phyloP scores from a whole-genome alignment of 2,888 invertebrate genomes.

The Piscicola geometra region DNA sequence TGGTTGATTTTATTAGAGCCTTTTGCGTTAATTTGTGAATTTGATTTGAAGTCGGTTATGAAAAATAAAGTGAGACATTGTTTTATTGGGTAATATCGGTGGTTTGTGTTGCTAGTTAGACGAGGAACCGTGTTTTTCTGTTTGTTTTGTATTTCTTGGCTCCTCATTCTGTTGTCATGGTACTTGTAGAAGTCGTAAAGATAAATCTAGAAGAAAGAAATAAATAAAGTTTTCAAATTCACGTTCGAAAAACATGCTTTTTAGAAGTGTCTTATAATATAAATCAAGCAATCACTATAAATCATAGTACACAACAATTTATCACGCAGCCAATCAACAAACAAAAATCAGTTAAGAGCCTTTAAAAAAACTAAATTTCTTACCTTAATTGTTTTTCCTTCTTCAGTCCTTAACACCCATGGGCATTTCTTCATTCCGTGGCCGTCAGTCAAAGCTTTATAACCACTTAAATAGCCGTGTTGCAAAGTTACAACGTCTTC shows the following conservation, averaged over 20 bases:
- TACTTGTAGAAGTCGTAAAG: conserved; percentile 7
- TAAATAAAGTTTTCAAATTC: too few relatives aligned
- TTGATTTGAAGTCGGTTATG: not conserved
- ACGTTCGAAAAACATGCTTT: too few relatives aligned
- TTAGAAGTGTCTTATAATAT: too few relatives aligned
- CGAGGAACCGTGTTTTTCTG: not conserved
- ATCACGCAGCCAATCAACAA: too few relatives aligned
- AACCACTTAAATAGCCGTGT: conserved; percentile 20
- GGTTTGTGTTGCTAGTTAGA: not conserved
- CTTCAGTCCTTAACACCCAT: conserved; percentile 8
- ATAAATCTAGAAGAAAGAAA: not conserved
- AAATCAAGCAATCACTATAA: too few relatives aligned
- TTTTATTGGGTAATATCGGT: not conserved
- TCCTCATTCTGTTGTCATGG: not conserved
- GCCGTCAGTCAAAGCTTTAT: not conserved
- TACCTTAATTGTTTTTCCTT: conserved; percentile 5
- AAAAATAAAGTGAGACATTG: conserved; percentile 1
- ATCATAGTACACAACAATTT: too few relatives aligned
- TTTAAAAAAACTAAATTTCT: too few relatives aligned
- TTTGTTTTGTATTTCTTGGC: too few relatives aligned
- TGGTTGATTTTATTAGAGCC: not conserved
- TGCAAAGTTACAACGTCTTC: not conserved
- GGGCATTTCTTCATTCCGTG: conserved; percentile 16
- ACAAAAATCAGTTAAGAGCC: too few relatives aligned
- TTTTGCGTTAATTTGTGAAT: not conserved